Conservation (phyloP, 2,797 vertebrate genomes). For the Oceanodroma leucorhoa region DNA sequence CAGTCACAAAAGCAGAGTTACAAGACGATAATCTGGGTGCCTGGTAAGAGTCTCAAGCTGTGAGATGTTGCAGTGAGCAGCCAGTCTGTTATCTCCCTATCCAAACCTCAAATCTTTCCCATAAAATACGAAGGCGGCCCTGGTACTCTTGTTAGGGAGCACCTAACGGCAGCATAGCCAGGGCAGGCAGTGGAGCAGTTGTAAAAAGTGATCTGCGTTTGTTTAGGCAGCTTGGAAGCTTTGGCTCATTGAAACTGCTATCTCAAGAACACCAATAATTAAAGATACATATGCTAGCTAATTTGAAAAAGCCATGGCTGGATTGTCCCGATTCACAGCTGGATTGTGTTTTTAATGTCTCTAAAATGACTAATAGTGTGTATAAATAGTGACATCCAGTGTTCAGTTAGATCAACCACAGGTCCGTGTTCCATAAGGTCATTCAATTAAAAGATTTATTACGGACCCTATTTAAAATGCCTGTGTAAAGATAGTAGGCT, state of each 20-base stretch:
- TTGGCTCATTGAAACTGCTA: neutral
- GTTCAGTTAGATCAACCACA: constrained; percentile 69
- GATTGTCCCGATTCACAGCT: neutral
- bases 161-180: neutral
- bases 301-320: neutral
- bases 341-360: constrained; percentile 13
- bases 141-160: neutral
- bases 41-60: neutral
- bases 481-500: constrained; percentile 66
- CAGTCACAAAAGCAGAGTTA: neutral
- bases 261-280: neutral
- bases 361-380: constrained; percentile 62
- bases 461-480: constrained; percentile 58
- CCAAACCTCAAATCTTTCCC: neutral
- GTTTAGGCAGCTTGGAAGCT: neutral
- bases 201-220: neutral
- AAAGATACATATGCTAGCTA: neutral
- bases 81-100: neutral
- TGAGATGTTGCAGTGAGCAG: neutral
- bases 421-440: constrained; percentile 6
- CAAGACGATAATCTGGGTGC: neutral
- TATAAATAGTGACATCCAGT: constrained; percentile 69
- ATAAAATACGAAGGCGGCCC: neutral
- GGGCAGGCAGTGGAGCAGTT: neutral
- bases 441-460: constrained; percentile 64